phyloP scores from a whole-genome alignment of 1,140 invertebrate species.

The Hylaeus volcanicus region DNA sequence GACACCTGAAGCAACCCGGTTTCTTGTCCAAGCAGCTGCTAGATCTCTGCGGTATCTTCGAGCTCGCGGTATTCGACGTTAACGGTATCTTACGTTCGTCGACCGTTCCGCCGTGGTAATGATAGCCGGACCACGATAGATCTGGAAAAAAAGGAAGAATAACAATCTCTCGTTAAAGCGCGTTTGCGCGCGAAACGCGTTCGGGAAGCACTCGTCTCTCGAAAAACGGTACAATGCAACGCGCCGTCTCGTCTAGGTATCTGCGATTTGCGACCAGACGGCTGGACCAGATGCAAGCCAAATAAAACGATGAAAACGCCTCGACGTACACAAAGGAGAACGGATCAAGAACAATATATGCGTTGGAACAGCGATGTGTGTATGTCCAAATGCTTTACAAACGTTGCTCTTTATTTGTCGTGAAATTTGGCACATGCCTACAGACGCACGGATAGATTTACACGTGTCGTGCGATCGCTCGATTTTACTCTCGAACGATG shows the following conservation, averaged over 20 bases:
- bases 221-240: too few relatives aligned
- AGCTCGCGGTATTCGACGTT: neutral
- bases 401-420: slow-evolving; percentile 28
- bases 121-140: neutral
- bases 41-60: slow-evolving; percentile 16
- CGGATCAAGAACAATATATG: neutral
- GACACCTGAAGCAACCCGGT: slow-evolving; percentile 76
- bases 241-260: too few relatives aligned
- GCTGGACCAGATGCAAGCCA: neutral
- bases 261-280: too few relatives aligned
- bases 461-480: neutral
- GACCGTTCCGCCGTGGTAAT: neutral
- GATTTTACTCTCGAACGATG: neutral
- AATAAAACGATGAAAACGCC: neutral
- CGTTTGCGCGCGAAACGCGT: neutral
- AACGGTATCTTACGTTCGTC: neutral
- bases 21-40: slow-evolving; percentile 63
- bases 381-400: slow-evolving; percentile 22
- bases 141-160: slow-evolving; percentile 47
- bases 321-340: neutral
- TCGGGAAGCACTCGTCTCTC: too few relatives aligned
- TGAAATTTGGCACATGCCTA: slow-evolving; percentile 36
- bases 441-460: neutral
- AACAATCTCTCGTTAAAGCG: neutral
- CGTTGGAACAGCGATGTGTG: neutral